Base-by-base conservation (phyloP, 1,140 invertebrate species). In the Neuroterus valhalla region DNA sequence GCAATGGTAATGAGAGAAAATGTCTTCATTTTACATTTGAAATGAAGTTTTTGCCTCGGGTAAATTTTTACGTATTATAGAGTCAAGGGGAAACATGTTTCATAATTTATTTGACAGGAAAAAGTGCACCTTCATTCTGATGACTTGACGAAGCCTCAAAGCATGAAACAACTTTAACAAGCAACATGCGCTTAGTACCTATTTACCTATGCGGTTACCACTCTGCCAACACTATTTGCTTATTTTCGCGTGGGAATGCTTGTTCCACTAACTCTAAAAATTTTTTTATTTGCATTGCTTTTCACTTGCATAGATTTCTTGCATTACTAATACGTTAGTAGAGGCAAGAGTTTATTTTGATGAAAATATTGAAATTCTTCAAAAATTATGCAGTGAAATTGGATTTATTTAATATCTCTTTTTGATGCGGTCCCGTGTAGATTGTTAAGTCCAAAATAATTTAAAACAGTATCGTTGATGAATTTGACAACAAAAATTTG, bases 161-260 rank as follows among this genome's bases (percentile, higher is more conserved):
- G 55, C 14, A 26, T 62, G 31, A 62, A 62, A 31, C 55, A 38
- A 62, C 31, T 62, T 62, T 62, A 62, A 62, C 55, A 15, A 62
- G 55, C 14, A 62, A 26, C 55, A 15, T 23, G 55, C 26, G 55
- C 31, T 62, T 31, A 62, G 55, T 15, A 62, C 26, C 55, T 62
- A 62, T 62, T 62, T 62, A 62, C 55, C 26, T 62, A 38, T 62
- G 26, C 26, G 31, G 23, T 31, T 15, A 62, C 31, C 23, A n/a
- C n/a, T 62, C 31, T 62, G 26, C 55, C 23, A 52, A 21, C 17
- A 23, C 19, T 62, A n/a, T 31, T 31, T 15, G 23, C 55, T 62
- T 62, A 62, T 31, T 62, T 62, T 31, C n/a, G 14, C 31, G 14
- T 62, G 15, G 14, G 55, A 62, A 62, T 62, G 6, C 4, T 38